Evolutionary conservation across 2,113 vertebrate species (phyloP), one percentile per base, ranked within the genome.

Genomic region (Micronycteris hirsuta): DNA sequence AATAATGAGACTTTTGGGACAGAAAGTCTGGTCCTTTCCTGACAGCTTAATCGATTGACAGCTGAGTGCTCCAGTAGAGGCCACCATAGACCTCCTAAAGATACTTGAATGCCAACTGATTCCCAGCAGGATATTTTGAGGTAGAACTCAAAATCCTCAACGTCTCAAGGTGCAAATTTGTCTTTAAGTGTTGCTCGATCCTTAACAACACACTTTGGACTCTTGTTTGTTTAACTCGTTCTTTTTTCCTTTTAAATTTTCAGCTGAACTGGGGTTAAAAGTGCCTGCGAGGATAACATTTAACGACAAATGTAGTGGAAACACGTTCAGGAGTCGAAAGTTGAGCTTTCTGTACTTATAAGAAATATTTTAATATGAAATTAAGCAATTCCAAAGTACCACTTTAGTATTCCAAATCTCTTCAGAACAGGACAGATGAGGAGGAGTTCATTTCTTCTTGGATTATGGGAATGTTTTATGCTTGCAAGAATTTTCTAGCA

Each of bases 41-140:
- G 49, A 85, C 54, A 89, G 86, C 52, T 71, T 91, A 93, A 89
- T 93, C 4, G 54, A 38, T 82, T 67, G 58, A 73, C 33, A 77
- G 36, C 33, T 20, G 68, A 67, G 28, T 89, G 71, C 31, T 1
- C 71, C 52, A 49, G 58, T 63, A 81, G 95, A 95, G 68, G 28
- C 67, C 36, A 31, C 45, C 83, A 70, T 52, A 82, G 26, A 93
- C 76, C 54, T 87, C 5, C 2, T 31, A 38, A 95, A 95, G 52
- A 97, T 74, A 94, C 26, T 71, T 95, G 33, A 96, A 86, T 73
- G 52, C 56, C 92, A 86, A 92, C 54, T 90, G 81, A 92, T 85
- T 95, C 70, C 80, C 49, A 83, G 24, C 77, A 95, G 56, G 47
- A 22, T 94, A 61, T 96, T 95, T 96, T 88, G 65, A 78, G 63